Evolutionary conservation across 2,797 vertebrate species (phyloP).

Genomic region (Emydoidea blandingii): DNA sequence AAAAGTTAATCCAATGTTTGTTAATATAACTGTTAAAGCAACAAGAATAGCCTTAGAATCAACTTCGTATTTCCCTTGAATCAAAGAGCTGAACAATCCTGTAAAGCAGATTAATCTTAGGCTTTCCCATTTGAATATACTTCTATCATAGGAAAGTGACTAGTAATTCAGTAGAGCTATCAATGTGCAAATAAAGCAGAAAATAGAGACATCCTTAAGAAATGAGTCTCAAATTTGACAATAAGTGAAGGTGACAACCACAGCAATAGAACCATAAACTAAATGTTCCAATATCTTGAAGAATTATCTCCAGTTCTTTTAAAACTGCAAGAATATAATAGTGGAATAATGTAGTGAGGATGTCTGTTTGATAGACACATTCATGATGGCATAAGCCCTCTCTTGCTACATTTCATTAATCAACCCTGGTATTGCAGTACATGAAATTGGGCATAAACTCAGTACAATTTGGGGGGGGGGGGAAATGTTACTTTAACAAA

Average conservation of each 20-base stretch:
- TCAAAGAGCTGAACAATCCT: conserved; percentile 13
- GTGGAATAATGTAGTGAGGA: conserved; percentile 40
- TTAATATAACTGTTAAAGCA: background rate
- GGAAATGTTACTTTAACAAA: conserved; percentile 13
- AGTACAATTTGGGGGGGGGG: background rate
- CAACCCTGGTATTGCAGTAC: conserved; percentile 8
- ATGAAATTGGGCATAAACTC: conserved; percentile 41
- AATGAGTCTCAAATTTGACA: conserved; percentile 77
- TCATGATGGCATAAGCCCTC: conserved; percentile 26
- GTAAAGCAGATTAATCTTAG: conserved; percentile 46
- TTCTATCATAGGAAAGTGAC: conserved; percentile 34
- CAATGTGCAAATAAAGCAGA: conserved; percentile 82
- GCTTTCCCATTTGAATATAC: conserved; percentile 46
- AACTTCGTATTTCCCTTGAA: conserved; percentile 30
- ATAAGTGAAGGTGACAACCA: conserved; percentile 80
- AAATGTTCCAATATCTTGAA: conserved; percentile 62
- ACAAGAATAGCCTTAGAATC: background rate
- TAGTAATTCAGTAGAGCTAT: conserved; percentile 68
- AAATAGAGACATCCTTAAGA: conserved; percentile 83
- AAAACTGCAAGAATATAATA: conserved; percentile 23
- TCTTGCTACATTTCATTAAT: conserved; percentile 34
- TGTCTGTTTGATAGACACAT: conserved; percentile 47
- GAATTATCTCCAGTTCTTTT: conserved; percentile 66
- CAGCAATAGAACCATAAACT: conserved; percentile 61
- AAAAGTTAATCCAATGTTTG: background rate